Evolutionary conservation across 2,797 vertebrate genomes (phyloP).

Genomic region (Gouania willdenowi): DNA sequence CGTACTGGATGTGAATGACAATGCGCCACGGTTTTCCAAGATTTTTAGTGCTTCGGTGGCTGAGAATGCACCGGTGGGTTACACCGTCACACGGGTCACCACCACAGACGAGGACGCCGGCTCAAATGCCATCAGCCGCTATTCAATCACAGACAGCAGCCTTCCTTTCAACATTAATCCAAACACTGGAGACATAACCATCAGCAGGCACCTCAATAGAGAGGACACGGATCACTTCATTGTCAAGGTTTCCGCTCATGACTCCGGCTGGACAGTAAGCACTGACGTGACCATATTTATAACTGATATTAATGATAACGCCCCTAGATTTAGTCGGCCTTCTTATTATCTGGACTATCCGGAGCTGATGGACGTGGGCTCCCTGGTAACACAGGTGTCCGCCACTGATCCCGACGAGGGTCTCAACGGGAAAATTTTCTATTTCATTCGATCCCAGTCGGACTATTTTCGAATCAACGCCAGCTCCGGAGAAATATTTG

Average conservation of each 20-base stretch:
- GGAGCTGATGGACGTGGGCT: conserved; percentile 85
- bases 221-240: conserved; percentile 92
- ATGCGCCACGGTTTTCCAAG: conserved; percentile 93
- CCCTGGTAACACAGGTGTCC: conserved; percentile 85
- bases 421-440: conserved; percentile 92
- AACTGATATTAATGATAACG: conserved; percentile 90
- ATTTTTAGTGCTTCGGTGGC: conserved; percentile 93
- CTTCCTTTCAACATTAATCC: conserved; percentile 90
- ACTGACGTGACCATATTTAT: conserved; percentile 95
- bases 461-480: conserved; percentile 95
- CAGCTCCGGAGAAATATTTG: conserved; percentile 89
- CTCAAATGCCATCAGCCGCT: conserved; percentile 87
- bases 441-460: conserved; percentile 93
- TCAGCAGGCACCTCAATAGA: conserved; percentile 89
- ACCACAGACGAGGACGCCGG: conserved; percentile 94
- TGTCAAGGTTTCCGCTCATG: conserved; percentile 90
- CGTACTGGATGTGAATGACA: conserved; percentile 94
- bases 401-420: conserved; percentile 90
- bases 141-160: conserved; percentile 85
- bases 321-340: conserved; percentile 88
- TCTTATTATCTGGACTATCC: conserved; percentile 96
- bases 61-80: conserved; percentile 91
- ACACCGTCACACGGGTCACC: conserved; percentile 89
- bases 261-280: conserved; percentile 97
- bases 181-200: conserved; percentile 88